Base-by-base conservation (phyloP, 1,140 invertebrate genomes). In the Doryteuthis pealeii region DNA sequence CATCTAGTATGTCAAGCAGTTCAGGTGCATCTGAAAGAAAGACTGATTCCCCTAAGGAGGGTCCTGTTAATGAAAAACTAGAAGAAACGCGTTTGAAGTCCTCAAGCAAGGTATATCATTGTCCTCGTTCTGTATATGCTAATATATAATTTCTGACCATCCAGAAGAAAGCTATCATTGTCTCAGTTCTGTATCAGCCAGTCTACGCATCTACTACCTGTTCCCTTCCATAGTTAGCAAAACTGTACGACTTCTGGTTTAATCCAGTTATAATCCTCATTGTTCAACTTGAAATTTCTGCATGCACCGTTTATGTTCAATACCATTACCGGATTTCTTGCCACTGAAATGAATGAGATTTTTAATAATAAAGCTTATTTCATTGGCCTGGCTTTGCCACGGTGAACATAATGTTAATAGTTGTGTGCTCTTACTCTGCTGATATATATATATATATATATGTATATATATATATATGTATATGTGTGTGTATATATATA, bases 41-140 rank as follows among this genome's bases (percentile, higher is more conserved):
- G 74, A 80, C 80, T 68, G 85, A 87, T 54, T 82, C 84, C 31
- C 76, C 82, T 22, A 87, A 87, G 80, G 85, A 85, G 26, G 77
- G 68, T 26, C 30, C 78, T 33, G 69, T 73, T 32, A 45, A 70
- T 69, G 79, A 80, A 32, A 78, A 74, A 35, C n/a, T 74, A 71
- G 70, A 79, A 77, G 49, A 71, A 74, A 22, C 30, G n/a, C 26
- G 71, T 32, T 72, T 35, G 40, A 79, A 79, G 40, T 72, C 69
- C 26, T 45, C 70, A 72, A 77, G 28, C 67, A 80, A 75, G 77
- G 77, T 80, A 74, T 62, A 40, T 45, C 26, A 65, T 28, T 33
- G 31, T 15, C 26, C 49, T 71, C 22, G n/a, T 67, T 71, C n/a
- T 4, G 28, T 33, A 30, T 32, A 40, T 28, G 54, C 54, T 62